Evolutionary conservation across 2,797 vertebrate species (phyloP), one percentile per base, ranked within the genome.

Genomic region (Coregonus sp.): DNA sequence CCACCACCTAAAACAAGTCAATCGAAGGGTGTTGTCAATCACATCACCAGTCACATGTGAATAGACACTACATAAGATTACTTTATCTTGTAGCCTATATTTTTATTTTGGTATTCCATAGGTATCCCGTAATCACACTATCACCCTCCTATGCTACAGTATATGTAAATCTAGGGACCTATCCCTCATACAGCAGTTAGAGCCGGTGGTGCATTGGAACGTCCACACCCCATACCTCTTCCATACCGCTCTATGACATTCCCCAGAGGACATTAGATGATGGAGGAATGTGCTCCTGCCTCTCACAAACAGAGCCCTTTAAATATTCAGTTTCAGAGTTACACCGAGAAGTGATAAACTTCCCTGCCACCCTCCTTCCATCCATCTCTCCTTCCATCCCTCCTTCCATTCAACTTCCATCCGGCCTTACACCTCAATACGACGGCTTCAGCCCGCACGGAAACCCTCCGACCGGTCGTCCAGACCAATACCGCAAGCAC

Each of bases 261-360:
- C 75, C 75, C 69, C 29, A 75, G 76, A 76, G 79, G 68, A 54
- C 74, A 20, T 78, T 77, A 65, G 16, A 59, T 70, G 61, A 70
- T 72, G 50, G 70, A 74, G 56, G 65, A 72, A 72, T 40, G 68
- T 73, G 66, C 37, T 80, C 76, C 77, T 74, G 59, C 33, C 74
- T 79, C 76, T 69, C 29, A 77, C 69, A 76, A 74, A 61, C 59
- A 25, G 68, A 35, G 40, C 70, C 50, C 56, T 80, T 85, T 75
- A 85, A 85, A 83, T 82, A 84, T 84, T 76, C 78, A 75, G 51
- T 54, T 75, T 61, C 29, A 79, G 77, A 70, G 65, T 63, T 47
- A 37, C 75, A 12, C 70, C 47, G 63, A 51, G 67, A 61, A 4
- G 18, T 4, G 40, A 47, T 47, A 79, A 78, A 76, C 70, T 80